Conservation (phyloP, 2,113 vertebrate genomes). For the Lathamus discolor region DNA sequence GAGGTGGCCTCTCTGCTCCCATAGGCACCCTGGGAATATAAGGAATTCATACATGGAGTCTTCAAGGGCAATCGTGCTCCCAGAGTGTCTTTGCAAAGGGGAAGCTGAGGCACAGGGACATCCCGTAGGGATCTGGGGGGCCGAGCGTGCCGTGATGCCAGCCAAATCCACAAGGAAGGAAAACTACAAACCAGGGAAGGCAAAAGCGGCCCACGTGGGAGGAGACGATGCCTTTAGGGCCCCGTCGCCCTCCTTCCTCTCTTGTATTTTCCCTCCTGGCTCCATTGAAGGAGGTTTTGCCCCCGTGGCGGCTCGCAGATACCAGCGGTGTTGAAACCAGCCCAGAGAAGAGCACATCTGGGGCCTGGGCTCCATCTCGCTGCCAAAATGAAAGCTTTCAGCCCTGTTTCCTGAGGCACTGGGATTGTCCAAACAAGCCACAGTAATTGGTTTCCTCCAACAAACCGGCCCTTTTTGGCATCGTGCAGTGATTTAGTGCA, state of each 20-base stretch:
- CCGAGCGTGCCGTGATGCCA: accelerated
- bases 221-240: neutral
- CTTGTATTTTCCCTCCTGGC: neutral
- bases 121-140: accelerated
- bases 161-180: neutral
- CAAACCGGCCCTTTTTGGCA: neutral
- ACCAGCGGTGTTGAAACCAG: neutral
- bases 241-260: neutral
- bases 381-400: slow-evolving; percentile 48
- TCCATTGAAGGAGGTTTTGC: neutral
- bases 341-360: slow-evolving; percentile 32
- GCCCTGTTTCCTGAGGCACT: slow-evolving; percentile 15
- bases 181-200: neutral
- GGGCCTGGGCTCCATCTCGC: neutral
- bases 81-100: neutral
- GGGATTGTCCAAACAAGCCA: slow-evolving; percentile 50
- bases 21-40: neutral
- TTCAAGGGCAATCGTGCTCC: neutral
- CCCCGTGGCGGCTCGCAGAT: neutral
- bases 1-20: neutral
- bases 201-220: neutral
- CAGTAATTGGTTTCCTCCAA: slow-evolving; percentile 28
- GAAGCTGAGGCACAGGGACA: neutral
- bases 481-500: neutral
- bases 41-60: accelerated